Conservation (phyloP, 1,140 invertebrate species). For the Leucophenga varia region DNA sequence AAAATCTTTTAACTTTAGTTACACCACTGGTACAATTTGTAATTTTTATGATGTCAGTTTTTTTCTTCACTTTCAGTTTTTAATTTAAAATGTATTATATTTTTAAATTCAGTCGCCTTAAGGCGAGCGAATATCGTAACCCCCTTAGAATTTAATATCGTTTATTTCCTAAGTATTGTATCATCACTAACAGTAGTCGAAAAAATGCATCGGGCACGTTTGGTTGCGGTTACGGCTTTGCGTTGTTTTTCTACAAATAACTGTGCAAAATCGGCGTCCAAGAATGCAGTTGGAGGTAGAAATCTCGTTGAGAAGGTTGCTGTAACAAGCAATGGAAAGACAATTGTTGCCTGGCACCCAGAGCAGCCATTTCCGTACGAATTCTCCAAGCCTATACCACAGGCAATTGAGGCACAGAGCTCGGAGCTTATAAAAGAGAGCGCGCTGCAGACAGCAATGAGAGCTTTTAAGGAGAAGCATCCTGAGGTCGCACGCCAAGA, state of each 20-base stretch:
- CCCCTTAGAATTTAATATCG: too few relatives aligned
- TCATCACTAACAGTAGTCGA: too few relatives aligned
- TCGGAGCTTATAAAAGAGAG: constrained; percentile 66
- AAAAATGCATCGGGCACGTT: constrained; percentile 40
- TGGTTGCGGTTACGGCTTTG: constrained; percentile 21
- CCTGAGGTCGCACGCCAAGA: constrained; percentile 66
- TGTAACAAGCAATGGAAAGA: constrained; percentile 71
- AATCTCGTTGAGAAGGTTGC: constrained; percentile 61
- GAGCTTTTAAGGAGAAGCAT: constrained; percentile 68
- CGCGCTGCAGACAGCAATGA: constrained; percentile 62
- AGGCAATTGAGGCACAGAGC: constrained; percentile 37
- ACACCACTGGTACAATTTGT: too few relatives aligned
- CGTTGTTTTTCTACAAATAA: constrained; percentile 43
- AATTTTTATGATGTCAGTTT: too few relatives aligned
- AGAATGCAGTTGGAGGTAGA: constrained; percentile 39
- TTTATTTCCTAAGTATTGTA: too few relatives aligned
- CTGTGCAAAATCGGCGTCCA: constrained; percentile 18
- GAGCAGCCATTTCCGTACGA: constrained; percentile 82
- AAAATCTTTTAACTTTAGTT: too few relatives aligned
- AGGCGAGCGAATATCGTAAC: too few relatives aligned
- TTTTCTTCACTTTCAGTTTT: too few relatives aligned
- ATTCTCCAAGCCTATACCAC: constrained; percentile 72
- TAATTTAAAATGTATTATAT: too few relatives aligned
- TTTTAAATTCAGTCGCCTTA: too few relatives aligned
- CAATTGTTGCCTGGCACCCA: constrained; percentile 85